Percentiles rank a stretch among this genome's conserved stretches.
These are phyloP conservation scores for Clanis bilineata DNA, from an alignment of 2,888 invertebrate species.

Conservation along the genomic window DNA sequence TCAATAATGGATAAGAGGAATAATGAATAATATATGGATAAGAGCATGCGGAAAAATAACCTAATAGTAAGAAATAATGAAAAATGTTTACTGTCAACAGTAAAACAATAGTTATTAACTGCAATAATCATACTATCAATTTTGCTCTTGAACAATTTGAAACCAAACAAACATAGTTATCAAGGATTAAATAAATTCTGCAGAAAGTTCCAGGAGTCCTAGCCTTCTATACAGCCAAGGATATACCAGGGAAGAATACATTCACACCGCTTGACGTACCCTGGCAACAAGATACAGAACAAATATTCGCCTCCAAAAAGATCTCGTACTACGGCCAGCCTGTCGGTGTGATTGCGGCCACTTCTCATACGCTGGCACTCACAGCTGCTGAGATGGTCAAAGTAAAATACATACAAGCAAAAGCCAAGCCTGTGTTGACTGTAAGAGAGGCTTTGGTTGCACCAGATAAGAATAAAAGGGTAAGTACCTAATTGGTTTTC, in stretches of 20 bases:
- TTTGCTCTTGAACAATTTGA: too few relatives aligned
- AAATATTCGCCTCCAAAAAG: constrained; percentile 78
- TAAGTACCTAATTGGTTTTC: constrained; percentile 43
- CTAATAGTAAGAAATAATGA: too few relatives aligned
- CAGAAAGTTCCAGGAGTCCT: constrained; percentile 86
- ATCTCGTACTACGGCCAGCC: constrained; percentile 87
- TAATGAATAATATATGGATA: too few relatives aligned
- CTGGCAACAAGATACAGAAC: constrained; percentile 64
- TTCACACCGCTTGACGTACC: constrained; percentile 70
- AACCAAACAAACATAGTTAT: not conserved
- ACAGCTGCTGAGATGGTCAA: constrained; percentile 64
- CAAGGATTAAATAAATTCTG: constrained; percentile 31
- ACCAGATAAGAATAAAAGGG: constrained; percentile 64
- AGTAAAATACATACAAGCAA: constrained; percentile 77
- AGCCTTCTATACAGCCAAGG: constrained; percentile 84
- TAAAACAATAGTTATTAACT: too few relatives aligned
- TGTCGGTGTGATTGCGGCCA: constrained; percentile 88
- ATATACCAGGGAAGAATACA: constrained; percentile 87
- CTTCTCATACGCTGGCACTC: constrained; percentile 69
- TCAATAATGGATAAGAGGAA: too few relatives aligned
- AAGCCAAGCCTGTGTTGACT: constrained; percentile 64
- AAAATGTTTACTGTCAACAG: too few relatives aligned
- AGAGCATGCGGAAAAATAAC: too few relatives aligned
- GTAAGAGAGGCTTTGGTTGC: constrained; percentile 76
- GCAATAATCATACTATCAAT: too few relatives aligned